Base-by-base conservation (phyloP, 2,888 invertebrate genomes). In the Drosophila prostipennis region DNA sequence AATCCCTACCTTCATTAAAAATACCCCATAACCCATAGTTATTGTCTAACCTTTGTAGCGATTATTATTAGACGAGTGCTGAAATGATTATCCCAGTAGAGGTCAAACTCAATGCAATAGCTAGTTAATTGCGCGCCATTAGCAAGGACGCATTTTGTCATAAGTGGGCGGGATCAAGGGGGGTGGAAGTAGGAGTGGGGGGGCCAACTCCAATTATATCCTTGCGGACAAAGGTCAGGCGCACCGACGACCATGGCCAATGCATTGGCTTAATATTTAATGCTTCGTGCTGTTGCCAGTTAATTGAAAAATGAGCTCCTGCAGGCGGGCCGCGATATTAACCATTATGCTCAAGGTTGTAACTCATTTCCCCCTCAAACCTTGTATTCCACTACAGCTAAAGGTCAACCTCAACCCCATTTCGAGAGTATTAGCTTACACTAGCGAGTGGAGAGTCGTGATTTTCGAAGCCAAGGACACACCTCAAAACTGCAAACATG, bases 401-500 rank as follows among this genome's bases (percentile, higher is more conserved):
- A 79, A 80, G 80, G 78, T 79, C 51, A 54, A 57, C 46, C 40
- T 79, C 51, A 54, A 57, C 56, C 49, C 61, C 54, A n/a, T 63
- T 67, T 13, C 32, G 61, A 58, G 69, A 55, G 71, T 76, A 71
- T 83, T 71, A 57, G 36, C 39, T 78, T 45, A 58, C 67, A 72
- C 34, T n/a, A 60, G 55, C 11, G 55, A 29, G 56, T 29, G 8
- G 37, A 56, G 32, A 63, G 48, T 7, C 39, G 40, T 36, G 39
- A 19, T 34, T 59, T 57, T 49, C 43, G 57, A 5, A 37, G 45
- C 49, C 40, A 67, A 71, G 67, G 49, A 14, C 14, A 14, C n/a
- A 5, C 4, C 29, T 16, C n/a, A 40, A 14, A 46, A 26, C 16
- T 5, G 23, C 32, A 52, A 48, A 4, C 40, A 97, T 97, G 96